Base-by-base conservation (phyloP, 2,113 vertebrate species). In the Anseranas semipalmata region DNA sequence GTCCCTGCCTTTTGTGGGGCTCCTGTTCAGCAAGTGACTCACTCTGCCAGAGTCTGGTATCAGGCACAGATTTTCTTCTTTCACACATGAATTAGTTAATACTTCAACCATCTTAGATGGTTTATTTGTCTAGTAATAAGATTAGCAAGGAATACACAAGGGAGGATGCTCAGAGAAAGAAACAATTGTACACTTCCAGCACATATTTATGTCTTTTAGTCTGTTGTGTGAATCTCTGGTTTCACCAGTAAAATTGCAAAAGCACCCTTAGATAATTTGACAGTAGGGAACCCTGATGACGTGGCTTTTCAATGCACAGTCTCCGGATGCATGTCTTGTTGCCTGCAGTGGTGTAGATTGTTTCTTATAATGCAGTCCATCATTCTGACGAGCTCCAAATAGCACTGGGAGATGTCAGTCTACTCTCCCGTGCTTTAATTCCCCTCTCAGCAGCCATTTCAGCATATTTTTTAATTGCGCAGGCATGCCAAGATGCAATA, bases 261-360 rank as follows among this genome's bases (percentile, higher is more conserved):
- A 75, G 9, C 62, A 37, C 45, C 19, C 48, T 7, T 7, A 19
- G 75, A 17, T 41, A 12, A 32, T 10, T 2, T 20, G 52, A 5
- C 63, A 14, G 20, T 13, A 50, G 73, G 39, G 37, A 59, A 15
- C 45, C 30, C 56, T 60, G 39, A 32, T 25, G 55, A 20, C 0
- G 5, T 39, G 52, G 5, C 15, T n/a, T 15, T 12, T 45, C 4
- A 12, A 9, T 33, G 35, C 56, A 35, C 27, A 7, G 33, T 19
- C 58, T 59, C 65, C 46, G 15, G 17, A 3, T 8, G 37, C 1
- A 15, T 19, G 71, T 27, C 58, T 43, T 8, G 7, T 25, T 48
- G 46, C 21, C 41, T 58, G 59, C 65, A 21, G 5, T 0, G 18
- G 24, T 37, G 59, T 11, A 1, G 0, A 5, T n/a, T 12, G 15